Evolutionary conservation across 2,113 vertebrate genomes (phyloP).

Genomic region (Gobio gobio): DNA sequence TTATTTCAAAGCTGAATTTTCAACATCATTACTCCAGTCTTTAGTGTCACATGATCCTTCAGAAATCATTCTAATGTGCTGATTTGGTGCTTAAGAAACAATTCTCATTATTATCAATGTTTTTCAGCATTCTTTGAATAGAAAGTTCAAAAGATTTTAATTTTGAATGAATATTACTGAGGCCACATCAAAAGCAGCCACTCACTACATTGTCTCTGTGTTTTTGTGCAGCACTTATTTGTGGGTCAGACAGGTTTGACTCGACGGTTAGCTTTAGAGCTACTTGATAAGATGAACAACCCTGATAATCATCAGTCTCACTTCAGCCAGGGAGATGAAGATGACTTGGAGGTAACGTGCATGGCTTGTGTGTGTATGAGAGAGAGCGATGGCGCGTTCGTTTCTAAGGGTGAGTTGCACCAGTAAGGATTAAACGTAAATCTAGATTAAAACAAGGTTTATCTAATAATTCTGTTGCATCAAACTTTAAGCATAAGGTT

Average conservation of each 20-base stretch:
- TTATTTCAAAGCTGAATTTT: background rate
- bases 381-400: background rate
- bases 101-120: background rate
- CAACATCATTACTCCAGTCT: background rate
- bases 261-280: constrained; percentile 87
- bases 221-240: constrained; percentile 82
- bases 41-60: background rate
- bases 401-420: too few species aligned
- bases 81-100: background rate
- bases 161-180: background rate
- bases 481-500: too few species aligned
- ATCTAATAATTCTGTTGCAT: too few species aligned
- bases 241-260: constrained; percentile 87
- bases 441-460: too few species aligned
- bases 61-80: background rate
- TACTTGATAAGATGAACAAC: constrained; percentile 94
- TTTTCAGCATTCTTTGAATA: background rate
- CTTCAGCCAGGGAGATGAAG: constrained; percentile 87
- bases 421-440: too few species aligned
- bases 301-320: constrained; percentile 89
- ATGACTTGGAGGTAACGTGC: constrained; percentile 88
- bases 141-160: too few species aligned
- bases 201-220: background rate
- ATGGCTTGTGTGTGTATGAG: background rate
- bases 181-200: background rate